Evolutionary conservation across 2,888 invertebrate genomes (phyloP).

Genomic region (Rambutsinella grinnellia): DNA sequence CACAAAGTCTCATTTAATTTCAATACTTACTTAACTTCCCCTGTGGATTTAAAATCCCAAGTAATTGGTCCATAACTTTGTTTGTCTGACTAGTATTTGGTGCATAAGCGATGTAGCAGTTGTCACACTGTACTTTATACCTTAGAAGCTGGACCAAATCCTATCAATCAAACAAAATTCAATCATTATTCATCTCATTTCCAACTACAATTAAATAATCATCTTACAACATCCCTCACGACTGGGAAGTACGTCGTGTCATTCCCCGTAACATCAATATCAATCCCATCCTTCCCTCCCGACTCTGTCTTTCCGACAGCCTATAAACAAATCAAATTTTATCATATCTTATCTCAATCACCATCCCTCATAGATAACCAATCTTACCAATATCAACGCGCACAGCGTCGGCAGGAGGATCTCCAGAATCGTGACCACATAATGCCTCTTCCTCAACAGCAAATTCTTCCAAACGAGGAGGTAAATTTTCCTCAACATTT

Average conservation of each 20-base stretch:
- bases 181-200: background rate
- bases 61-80: slow-evolving; percentile 21
- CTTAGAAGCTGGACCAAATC: background rate
- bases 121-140: slow-evolving; percentile 34
- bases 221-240: slow-evolving; percentile 30
- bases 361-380: no score
- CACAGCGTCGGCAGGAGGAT: slow-evolving; percentile 65
- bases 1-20: background rate
- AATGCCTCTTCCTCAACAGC: slow-evolving; percentile 62
- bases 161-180: slow-evolving; percentile 18
- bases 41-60: no score
- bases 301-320: slow-evolving; percentile 6
- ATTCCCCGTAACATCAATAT: slow-evolving; percentile 20
- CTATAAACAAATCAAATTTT: no score
- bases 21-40: slow-evolving; percentile 18
- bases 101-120: slow-evolving; percentile 55
- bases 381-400: slow-evolving; percentile 55
- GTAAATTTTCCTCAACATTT: slow-evolving; percentile 52
- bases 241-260: slow-evolving; percentile 9
- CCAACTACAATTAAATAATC: background rate
- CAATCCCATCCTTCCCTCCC: background rate
- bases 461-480: slow-evolving; percentile 66
- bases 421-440: slow-evolving; percentile 63
- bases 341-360: no score
- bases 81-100: slow-evolving; percentile 36